phyloP scores from a whole-genome alignment of 2,797 vertebrate genomes.

The Etheostoma perlongum region DNA sequence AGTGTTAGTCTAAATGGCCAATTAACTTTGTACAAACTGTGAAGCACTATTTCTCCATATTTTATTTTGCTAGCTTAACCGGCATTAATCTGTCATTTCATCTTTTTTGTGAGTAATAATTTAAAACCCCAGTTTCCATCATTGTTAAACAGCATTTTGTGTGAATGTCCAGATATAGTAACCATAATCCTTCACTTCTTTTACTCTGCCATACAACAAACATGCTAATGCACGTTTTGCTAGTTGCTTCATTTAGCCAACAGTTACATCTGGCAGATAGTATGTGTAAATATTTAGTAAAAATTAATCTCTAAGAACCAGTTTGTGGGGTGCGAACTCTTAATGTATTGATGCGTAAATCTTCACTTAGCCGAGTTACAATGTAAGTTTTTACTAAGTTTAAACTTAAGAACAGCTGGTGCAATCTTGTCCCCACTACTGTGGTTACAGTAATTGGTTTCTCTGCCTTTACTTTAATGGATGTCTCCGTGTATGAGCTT shows the following conservation, averaged over 20 bases:
- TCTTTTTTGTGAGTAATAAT: background rate
- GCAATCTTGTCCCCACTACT: background rate
- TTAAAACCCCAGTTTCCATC: background rate
- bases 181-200: background rate
- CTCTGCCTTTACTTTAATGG: background rate
- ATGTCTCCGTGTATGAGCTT: slow-evolving; percentile 3
- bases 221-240: background rate
- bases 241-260: background rate
- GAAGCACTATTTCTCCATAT: background rate
- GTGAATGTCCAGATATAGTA: background rate
- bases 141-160: background rate
- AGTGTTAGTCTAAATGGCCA: background rate
- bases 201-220: background rate
- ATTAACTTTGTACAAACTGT: fast-evolving
- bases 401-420: slow-evolving; percentile 3
- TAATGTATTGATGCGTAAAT: background rate
- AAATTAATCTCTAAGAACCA: background rate
- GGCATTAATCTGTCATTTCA: background rate
- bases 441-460: background rate
- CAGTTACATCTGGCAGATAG: background rate
- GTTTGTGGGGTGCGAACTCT: background rate
- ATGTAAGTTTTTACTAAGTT: background rate
- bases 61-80: background rate
- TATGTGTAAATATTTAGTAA: background rate
- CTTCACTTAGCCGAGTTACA: background rate